These are phyloP conservation scores for Cotesia congregata DNA, from an alignment of 2,888 invertebrate species.

Conservation along the genomic window DNA sequence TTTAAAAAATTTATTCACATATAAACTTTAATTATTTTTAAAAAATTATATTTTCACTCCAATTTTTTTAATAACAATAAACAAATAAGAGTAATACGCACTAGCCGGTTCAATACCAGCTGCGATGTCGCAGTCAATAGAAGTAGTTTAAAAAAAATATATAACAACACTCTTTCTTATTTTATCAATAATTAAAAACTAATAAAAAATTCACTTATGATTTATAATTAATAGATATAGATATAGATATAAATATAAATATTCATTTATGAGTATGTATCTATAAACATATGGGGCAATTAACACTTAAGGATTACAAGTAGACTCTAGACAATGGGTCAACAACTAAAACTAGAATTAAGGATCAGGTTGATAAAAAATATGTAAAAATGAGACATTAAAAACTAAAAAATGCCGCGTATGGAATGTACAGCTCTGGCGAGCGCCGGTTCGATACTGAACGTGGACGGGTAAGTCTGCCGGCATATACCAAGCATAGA, in stretches of 20 bases:
- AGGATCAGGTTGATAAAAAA: neutral
- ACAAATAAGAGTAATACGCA: neutral
- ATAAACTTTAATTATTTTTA: neutral
- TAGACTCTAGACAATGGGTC: too few species aligned
- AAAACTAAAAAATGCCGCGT: conserved; percentile 54
- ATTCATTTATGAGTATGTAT: too few species aligned
- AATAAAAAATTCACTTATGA: neutral
- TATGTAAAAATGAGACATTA: neutral
- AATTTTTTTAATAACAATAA: neutral
- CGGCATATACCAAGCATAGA: neutral
- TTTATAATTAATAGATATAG: too few species aligned
- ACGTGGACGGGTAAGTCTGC: conserved; percentile 37
- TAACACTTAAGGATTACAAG: too few species aligned
- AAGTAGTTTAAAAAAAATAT: neutral
- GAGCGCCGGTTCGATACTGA: conserved; percentile 70
- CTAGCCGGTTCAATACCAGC: conserved; percentile 2
- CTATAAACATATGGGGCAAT: too few species aligned
- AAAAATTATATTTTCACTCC: neutral
- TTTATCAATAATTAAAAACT: neutral
- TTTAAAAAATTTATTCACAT: neutral
- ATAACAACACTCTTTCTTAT: conserved; percentile 3
- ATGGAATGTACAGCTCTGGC: conserved; percentile 57
- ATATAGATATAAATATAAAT: too few species aligned
- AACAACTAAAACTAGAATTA: too few species aligned
- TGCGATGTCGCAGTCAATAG: conserved; percentile 10